A percentile compares a stretch with the other conserved stretches of the same genome.
Evolutionary conservation across 2,888 invertebrate genomes (phyloP).

Genomic region (Tenodera sinensis): DNA sequence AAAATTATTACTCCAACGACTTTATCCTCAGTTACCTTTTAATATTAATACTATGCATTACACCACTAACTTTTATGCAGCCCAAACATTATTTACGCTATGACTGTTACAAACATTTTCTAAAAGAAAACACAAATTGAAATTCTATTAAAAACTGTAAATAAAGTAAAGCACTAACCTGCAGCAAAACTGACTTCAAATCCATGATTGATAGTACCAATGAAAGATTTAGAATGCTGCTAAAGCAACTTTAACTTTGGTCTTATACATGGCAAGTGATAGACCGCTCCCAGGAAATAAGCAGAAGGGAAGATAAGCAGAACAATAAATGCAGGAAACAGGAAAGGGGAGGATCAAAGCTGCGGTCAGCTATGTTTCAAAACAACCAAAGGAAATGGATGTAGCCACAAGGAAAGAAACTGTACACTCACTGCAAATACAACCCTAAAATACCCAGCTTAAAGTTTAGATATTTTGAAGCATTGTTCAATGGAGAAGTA

Average conservation of each 20-base stretch:
- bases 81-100: too few species aligned
- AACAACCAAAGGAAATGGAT: neutral
- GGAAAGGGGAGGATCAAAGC: slow-evolving; percentile 12
- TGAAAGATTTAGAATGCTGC: neutral
- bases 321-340: slow-evolving; percentile 18
- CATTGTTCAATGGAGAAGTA: neutral
- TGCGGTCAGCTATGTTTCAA: neutral
- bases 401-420: neutral
- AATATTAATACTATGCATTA: too few species aligned
- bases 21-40: too few species aligned
- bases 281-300: neutral
- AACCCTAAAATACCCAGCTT: neutral
- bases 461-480: neutral
- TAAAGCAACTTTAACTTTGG: neutral
- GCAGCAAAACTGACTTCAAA: neutral
- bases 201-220: neutral
- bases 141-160: too few species aligned
- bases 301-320: slow-evolving; percentile 3
- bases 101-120: too few species aligned
- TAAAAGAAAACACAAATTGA: too few species aligned
- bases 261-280: neutral
- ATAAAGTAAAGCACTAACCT: neutral
- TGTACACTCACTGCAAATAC: neutral
- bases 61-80: too few species aligned
- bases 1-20: too few species aligned